Percentiles rank a stretch among this genome's conserved stretches.
These are phyloP conservation scores for Megaleporinus macrocephalus DNA, from an alignment of 2,113 vertebrate genomes.

Conservation along the genomic window DNA sequence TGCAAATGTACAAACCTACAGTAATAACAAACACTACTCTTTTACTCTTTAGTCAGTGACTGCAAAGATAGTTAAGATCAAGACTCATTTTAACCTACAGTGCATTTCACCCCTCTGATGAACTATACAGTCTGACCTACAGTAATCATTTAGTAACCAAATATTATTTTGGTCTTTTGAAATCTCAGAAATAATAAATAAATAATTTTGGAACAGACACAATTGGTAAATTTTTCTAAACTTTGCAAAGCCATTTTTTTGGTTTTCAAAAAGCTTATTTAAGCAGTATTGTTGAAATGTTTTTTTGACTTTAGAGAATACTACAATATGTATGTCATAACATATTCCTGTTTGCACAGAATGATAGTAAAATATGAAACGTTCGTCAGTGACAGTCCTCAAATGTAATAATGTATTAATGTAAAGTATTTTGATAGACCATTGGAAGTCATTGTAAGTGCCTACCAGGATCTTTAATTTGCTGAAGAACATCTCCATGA, in stretches of 20 bases:
- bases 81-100: conserved; percentile 28
- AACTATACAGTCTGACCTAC: neutral
- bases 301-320: neutral
- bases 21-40: neutral
- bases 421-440: neutral
- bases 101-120: conserved; percentile 23
- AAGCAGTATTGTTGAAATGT: conserved; percentile 1
- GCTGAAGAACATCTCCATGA: neutral
- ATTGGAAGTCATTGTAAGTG: conserved; percentile 28
- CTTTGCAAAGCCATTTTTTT: neutral
- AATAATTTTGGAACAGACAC: neutral
- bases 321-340: conserved; percentile 5
- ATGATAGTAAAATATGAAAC: too few species aligned
- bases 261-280: neutral
- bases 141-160: neutral
- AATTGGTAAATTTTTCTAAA: neutral
- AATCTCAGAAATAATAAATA: neutral
- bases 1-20: conserved; percentile 3
- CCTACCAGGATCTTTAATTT: conserved; percentile 34
- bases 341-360: conserved; percentile 2
- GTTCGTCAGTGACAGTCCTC: neutral
- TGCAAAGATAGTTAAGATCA: conserved; percentile 20
- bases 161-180: neutral
- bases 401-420: conserved; percentile 2
- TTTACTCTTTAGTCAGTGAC: neutral